These are phyloP conservation scores for Trichonephila inaurata DNA, from an alignment of 1,140 invertebrate genomes.

Conservation along the genomic window DNA sequence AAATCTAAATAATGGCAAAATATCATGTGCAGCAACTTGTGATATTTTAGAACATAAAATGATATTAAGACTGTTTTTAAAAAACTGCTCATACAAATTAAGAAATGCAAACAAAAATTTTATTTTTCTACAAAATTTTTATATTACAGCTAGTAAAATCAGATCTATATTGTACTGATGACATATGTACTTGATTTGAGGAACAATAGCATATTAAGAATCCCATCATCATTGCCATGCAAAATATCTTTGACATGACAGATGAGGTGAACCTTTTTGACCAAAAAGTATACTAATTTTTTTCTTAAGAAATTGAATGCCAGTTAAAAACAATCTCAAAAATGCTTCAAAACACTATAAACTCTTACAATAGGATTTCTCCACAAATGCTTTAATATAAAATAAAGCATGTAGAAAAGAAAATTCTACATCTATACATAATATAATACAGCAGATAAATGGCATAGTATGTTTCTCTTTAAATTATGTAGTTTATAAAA, in stretches of 20 bases:
- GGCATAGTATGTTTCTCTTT: not conserved
- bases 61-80: too few relatives aligned
- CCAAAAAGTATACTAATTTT: not conserved
- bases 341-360: not conserved
- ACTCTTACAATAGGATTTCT: not conserved
- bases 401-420: not conserved
- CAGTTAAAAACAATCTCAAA: not conserved
- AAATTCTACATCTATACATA: not conserved
- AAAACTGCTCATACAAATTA: too few relatives aligned
- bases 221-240: not conserved
- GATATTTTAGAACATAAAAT: too few relatives aligned
- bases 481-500: not conserved
- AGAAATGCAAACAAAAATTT: constrained; percentile 41
- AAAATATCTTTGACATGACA: not conserved
- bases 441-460: constrained; percentile 15
- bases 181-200: not conserved
- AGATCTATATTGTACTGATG: constrained; percentile 50
- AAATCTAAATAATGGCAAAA: too few relatives aligned
- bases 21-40: too few relatives aligned
- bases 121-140: constrained; percentile 40
- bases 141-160: constrained; percentile 53
- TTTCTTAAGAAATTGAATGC: not conserved
- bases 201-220: not conserved
- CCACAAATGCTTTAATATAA: not conserved
- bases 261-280: not conserved